phyloP scores from a whole-genome alignment of 2,888 invertebrate genomes.

The Nephrotoma appendiculata region DNA sequence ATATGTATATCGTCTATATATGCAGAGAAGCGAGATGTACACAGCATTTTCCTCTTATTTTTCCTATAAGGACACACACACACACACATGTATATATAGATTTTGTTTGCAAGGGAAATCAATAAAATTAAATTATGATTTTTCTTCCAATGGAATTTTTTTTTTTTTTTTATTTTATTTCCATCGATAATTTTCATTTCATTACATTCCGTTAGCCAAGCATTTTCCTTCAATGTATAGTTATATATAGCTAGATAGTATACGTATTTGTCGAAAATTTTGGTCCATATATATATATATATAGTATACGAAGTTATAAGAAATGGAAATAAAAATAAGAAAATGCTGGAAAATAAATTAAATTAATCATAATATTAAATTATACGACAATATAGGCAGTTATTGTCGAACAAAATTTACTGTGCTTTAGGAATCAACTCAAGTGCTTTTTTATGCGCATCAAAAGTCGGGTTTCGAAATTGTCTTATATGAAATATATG shows the following conservation, averaged over 20 bases:
- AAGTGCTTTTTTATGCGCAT: not conserved
- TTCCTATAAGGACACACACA: too few relatives aligned
- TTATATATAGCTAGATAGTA: not conserved
- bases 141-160: not conserved
- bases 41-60: too few relatives aligned
- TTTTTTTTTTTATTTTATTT: not conserved
- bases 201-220: not conserved
- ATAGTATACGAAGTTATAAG: not conserved
- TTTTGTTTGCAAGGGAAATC: not conserved
- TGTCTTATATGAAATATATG: too few relatives aligned
- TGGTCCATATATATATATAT: not conserved
- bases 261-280: not conserved
- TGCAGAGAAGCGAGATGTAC: not conserved
- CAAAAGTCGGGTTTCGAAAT: too few relatives aligned
- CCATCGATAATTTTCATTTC: not conserved
- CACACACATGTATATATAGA: not conserved
- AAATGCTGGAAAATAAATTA: not conserved
- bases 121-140: not conserved
- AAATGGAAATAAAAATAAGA: not conserved
- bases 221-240: not conserved
- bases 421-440: not conserved
- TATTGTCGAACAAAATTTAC: not conserved
- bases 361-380: not conserved
- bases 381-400: not conserved
- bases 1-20: not conserved